Evolutionary conservation across 2,797 vertebrate species (phyloP).

Genomic region (Acanthis flammea): DNA sequence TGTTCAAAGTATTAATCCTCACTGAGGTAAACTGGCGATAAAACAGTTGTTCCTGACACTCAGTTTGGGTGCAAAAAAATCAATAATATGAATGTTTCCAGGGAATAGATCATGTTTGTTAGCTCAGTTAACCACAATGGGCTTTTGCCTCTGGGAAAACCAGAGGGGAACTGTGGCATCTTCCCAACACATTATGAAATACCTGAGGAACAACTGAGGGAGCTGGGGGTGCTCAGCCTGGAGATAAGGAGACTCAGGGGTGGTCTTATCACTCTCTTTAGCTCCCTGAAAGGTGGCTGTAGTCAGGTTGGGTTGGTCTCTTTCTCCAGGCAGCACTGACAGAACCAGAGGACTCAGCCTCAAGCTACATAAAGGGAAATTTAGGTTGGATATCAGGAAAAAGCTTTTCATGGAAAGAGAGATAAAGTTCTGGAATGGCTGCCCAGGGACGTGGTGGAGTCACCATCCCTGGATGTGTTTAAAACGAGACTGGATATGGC

Average conservation of each 20-base stretch:
- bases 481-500: neutral
- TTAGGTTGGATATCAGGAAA: neutral
- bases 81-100: neutral
- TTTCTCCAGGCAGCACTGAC: neutral
- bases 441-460: neutral
- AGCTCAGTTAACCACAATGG: neutral
- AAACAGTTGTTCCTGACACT: neutral
- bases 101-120: neutral
- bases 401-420: neutral
- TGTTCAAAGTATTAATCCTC: neutral
- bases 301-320: neutral
- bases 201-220: neutral
- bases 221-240: neutral
- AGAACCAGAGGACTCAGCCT: neutral
- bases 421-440: neutral
- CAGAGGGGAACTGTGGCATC: rapidly evolving
- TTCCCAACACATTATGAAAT: neutral
- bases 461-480: neutral
- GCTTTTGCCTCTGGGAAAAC: neutral
- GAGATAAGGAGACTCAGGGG: neutral
- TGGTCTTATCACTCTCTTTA: neutral
- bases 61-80: neutral
- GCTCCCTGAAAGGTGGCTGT: neutral
- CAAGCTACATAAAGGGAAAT: rapidly evolving
- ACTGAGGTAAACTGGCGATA: neutral